phyloP scores from a whole-genome alignment of 2,797 vertebrate genomes.

The Hemitrygon akajei region DNA sequence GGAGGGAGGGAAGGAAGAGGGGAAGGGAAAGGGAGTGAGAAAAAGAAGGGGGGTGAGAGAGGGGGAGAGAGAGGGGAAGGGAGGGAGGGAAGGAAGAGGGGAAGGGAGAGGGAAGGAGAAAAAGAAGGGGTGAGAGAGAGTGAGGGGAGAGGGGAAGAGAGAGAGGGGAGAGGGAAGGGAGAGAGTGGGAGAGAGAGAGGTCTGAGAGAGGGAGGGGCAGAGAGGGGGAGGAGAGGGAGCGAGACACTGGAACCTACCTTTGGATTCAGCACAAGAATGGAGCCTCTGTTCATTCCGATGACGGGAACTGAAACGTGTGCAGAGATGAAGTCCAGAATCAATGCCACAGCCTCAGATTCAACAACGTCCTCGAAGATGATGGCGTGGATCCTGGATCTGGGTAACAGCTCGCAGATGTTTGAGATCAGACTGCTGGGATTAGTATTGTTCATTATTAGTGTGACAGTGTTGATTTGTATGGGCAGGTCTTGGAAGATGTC shows the following conservation, averaged over 20 bases:
- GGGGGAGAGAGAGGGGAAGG: too few relatives aligned
- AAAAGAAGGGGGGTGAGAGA: too few relatives aligned
- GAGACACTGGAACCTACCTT: constrained; percentile 68
- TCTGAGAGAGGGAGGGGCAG: neutral
- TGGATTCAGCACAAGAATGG: constrained; percentile 81
- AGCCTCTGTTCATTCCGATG: constrained; percentile 90
- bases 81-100: too few relatives aligned
- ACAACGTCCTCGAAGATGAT: constrained; percentile 91
- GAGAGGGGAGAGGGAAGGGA: too few relatives aligned
- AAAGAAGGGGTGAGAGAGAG: too few relatives aligned
- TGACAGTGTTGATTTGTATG: constrained; percentile 86
- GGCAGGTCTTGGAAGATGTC: constrained; percentile 94
- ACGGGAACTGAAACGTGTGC: constrained; percentile 85
- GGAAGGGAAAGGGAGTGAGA: too few relatives aligned
- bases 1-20: too few relatives aligned
- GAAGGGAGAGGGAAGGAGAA: neutral
- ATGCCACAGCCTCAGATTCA: constrained; percentile 86
- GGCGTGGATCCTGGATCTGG: constrained; percentile 77
- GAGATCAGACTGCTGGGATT: constrained; percentile 87
- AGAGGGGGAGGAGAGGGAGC: neutral
- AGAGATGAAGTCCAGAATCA: constrained; percentile 93
- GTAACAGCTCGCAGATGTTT: constrained; percentile 80
- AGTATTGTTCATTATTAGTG: constrained; percentile 84
- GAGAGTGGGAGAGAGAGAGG: neutral
- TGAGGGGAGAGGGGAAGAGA: too few relatives aligned